A percentile compares a stretch with the other conserved stretches of the same genome.
Conservation (phyloP, 1,140 invertebrate species). For the Rhysida immarginata region DNA sequence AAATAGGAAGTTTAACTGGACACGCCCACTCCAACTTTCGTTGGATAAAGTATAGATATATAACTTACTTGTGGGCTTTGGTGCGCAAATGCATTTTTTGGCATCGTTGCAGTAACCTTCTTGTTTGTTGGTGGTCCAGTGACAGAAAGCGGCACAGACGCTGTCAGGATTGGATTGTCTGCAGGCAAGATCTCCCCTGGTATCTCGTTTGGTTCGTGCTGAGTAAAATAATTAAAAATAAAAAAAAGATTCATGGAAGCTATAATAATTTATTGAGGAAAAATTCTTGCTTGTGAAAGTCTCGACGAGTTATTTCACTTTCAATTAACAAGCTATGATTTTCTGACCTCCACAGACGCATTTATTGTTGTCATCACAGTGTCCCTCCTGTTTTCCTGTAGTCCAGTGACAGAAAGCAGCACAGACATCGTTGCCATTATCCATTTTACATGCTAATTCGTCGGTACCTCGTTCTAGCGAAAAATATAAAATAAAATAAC, state of each 20-base stretch:
- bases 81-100: neutral
- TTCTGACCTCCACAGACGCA: neutral
- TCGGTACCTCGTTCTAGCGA: neutral
- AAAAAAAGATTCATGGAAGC: too few relatives aligned
- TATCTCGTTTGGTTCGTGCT: too few relatives aligned
- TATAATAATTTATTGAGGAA: too few relatives aligned
- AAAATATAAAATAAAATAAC: too few relatives aligned
- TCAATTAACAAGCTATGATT: too few relatives aligned
- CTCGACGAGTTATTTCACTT: too few relatives aligned
- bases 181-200: neutral
- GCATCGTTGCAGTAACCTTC: neutral
- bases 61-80: too few relatives aligned
- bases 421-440: neutral
- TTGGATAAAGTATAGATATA: too few relatives aligned
- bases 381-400: neutral
- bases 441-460: neutral
- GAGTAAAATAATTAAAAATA: too few relatives aligned
- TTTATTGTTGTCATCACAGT: neutral
- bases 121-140: neutral
- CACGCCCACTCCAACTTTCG: too few relatives aligned
- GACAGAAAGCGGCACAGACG: neutral
- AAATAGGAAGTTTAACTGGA: too few relatives aligned
- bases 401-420: conserved; percentile 4
- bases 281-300: too few relatives aligned
- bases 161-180: neutral